Evolutionary conservation across 2,113 vertebrate species (phyloP).

Genomic region (Falco punctatus): DNA sequence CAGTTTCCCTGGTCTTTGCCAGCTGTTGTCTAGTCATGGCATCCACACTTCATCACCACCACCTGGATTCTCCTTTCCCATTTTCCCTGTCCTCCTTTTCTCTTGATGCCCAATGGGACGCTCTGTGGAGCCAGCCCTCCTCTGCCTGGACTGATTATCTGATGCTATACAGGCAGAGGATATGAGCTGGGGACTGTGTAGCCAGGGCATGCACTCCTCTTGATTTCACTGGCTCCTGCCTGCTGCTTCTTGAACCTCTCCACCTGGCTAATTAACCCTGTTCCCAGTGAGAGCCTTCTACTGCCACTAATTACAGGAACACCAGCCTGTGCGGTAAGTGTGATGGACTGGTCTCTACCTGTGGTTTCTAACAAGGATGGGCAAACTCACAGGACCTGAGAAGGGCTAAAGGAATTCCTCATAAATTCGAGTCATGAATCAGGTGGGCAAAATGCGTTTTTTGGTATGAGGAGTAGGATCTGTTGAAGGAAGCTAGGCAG

Average conservation of each 20-base stretch:
- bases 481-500: not conserved
- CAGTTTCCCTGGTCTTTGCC: not conserved
- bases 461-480: not conserved
- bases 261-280: not conserved
- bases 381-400: not conserved
- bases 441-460: not conserved
- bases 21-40: rapidly evolving
- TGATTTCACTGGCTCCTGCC: not conserved
- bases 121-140: not conserved
- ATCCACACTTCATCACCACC: not conserved
- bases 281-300: not conserved
- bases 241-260: not conserved
- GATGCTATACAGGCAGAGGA: not conserved
- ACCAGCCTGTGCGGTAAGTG: not conserved
- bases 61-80: not conserved
- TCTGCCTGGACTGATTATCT: not conserved
- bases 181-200: not conserved
- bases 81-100: not conserved
- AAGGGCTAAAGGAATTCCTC: not conserved
- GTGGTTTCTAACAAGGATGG: not conserved
- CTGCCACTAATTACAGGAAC: not conserved
- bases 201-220: not conserved
- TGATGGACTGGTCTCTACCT: not conserved
- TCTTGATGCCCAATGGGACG: not conserved
- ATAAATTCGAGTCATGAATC: not conserved